Conservation (phyloP, 2,888 invertebrate species). For the Pogonocherus hispidulus region DNA sequence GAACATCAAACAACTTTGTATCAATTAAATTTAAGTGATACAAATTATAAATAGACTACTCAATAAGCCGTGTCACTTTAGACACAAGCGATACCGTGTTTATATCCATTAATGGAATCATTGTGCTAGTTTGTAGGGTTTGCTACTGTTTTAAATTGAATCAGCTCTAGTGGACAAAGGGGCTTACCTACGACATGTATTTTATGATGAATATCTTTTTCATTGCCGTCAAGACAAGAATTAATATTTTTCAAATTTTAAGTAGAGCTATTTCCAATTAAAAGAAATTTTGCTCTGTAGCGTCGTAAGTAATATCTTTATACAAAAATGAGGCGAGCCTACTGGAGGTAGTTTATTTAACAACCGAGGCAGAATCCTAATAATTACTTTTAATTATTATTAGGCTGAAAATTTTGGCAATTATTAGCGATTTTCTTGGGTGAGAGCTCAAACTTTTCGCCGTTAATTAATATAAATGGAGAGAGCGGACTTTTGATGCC, state of each 20-base stretch:
- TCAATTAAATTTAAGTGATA: too few species aligned
- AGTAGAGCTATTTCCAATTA: too few species aligned
- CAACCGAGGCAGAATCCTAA: slow-evolving; percentile 21
- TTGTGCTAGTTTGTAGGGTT: too few species aligned
- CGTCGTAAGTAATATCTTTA: slow-evolving; percentile 1
- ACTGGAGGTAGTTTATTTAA: slow-evolving; percentile 16
- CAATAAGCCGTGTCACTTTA: too few species aligned
- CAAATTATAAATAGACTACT: too few species aligned
- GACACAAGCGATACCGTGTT: too few species aligned
- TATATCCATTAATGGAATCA: too few species aligned
- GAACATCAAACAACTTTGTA: too few species aligned
- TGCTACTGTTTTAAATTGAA: too few species aligned
- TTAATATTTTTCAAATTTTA: too few species aligned
- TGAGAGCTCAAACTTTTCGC: slow-evolving; percentile 20
- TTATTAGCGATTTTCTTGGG: slow-evolving; percentile 32
- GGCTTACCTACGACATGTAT: not conserved
- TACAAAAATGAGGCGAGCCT: not conserved
- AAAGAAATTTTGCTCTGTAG: not conserved
- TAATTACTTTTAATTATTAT: slow-evolving; percentile 28
- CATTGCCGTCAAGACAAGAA: too few species aligned
- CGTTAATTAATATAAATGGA: slow-evolving; percentile 41
- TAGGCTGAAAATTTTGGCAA: slow-evolving; percentile 23
- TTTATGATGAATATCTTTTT: not conserved
- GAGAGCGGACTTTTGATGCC: slow-evolving; percentile 30
- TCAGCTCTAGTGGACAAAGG: too few species aligned